Base-by-base conservation (phyloP, 2,797 vertebrate genomes). In the Lateolabrax maculatus region DNA sequence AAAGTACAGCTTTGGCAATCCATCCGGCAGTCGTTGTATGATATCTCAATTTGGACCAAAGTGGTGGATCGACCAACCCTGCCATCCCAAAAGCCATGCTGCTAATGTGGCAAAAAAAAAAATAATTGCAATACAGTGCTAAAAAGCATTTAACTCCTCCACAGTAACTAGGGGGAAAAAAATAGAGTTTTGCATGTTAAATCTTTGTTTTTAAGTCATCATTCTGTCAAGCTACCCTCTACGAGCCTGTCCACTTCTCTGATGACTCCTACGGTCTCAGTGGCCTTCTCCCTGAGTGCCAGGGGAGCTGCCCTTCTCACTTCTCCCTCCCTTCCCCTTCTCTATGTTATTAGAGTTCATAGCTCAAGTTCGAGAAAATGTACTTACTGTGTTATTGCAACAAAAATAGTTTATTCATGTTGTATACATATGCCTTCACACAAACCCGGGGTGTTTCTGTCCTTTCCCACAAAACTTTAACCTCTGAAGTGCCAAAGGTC, bases 391-490 rank as follows among this genome's bases (percentile, higher is more conserved):
- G 87, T 90, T 91, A 87, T 85, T 90, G 80, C 16, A 86, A 70
- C 71, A 71, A 68, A 88, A 84, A 83, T 71, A 87, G 74, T 79
- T 85, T 56, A 88, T 88, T 86, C 79, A 85, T 85, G 80, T 86
- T 87, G 79, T 80, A 74, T 81, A 90, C 64, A 82, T 66, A 61
- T 79, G 71, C 64, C 36, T 90, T 87, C 81, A 85, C 80, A 87
- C 52, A 90, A 86, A 83, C 75, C 62, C 43, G 13, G 57, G 41
- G 75, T 75, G 71, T 82, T 74, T 80, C 81, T 85, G 82, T 86
- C 58, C 81, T 94, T 93, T 94, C 90, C 90, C 91, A 92, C 86
- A 89, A 88, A 89, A 85, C 87, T 68, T 84, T 89, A 91, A 93
- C 89, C 85, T 89, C 84, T 80, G 21, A 84, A 87, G 87, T 83